Evolutionary conservation across 92 coral and sea anemone genomes (phyloP).

Genomic region (Hydrozoanthus gracilis): DNA sequence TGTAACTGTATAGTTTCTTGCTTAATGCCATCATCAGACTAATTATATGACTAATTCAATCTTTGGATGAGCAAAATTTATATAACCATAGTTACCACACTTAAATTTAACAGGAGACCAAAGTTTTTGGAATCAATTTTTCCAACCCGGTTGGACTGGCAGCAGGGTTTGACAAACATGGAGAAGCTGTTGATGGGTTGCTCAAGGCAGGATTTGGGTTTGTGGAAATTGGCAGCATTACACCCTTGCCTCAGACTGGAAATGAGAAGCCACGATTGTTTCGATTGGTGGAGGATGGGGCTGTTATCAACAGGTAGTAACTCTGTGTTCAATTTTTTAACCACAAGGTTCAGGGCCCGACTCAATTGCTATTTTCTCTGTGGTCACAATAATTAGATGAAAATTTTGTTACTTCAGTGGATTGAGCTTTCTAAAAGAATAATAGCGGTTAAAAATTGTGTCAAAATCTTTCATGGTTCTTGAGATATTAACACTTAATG

Average conservation of each 20-base stretch:
- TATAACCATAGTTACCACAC: neutral
- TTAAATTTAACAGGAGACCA: conserved; percentile 68
- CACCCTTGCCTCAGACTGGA: conserved; percentile 91
- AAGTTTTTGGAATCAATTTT: conserved; percentile 90
- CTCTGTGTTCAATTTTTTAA: neutral
- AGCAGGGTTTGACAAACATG: conserved; percentile 99
- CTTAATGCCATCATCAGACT: neutral
- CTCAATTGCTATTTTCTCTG: neutral
- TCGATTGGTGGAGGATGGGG: conserved; percentile 84
- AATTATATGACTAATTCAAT: neutral
- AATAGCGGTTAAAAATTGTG: too few species aligned
- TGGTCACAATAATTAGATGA: too few species aligned
- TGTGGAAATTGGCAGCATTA: conserved; percentile 94
- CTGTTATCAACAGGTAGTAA: conserved; percentile 90
- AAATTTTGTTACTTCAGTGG: too few species aligned
- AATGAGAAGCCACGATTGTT: conserved; percentile 91
- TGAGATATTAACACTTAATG: too few species aligned
- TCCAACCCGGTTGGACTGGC: conserved; percentile 96
- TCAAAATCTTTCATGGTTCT: too few species aligned
- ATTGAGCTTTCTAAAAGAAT: too few species aligned
- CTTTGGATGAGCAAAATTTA: neutral
- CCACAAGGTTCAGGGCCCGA: neutral
- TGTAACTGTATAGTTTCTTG: neutral
- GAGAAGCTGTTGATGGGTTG: conserved; percentile 87
- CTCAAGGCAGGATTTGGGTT: conserved; percentile 95